phyloP scores from a whole-genome alignment of 2,888 invertebrate genomes.

The Leptarthrus brevirostris region DNA sequence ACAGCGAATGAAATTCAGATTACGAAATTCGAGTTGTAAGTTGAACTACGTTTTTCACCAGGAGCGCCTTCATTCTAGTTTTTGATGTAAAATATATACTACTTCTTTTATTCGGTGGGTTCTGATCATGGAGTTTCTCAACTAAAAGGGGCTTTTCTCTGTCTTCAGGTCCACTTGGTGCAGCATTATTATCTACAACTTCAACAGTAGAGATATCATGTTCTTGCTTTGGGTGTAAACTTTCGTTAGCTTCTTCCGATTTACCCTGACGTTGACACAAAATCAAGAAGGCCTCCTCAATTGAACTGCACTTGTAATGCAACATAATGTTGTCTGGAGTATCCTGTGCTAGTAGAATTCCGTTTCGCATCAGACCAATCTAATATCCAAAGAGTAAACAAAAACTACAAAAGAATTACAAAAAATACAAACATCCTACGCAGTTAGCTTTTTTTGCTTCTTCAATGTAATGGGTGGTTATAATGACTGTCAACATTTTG shows the following conservation, averaged over 20 bases:
- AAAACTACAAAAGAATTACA: neutral
- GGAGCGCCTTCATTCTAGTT: constrained; percentile 73
- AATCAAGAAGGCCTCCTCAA: constrained; percentile 90
- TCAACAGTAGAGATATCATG: neutral
- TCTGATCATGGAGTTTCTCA: neutral
- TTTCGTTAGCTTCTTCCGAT: constrained; percentile 59
- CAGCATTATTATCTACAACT: neutral
- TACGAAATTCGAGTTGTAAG: constrained; percentile 79
- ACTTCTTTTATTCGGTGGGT: constrained; percentile 57
- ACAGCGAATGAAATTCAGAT: constrained; percentile 53
- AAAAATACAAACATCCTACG: constrained; percentile 68
- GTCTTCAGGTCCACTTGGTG: constrained; percentile 48
- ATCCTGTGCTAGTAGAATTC: constrained; percentile 86
- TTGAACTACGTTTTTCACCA: constrained; percentile 78
- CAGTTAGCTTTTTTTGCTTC: constrained; percentile 85
- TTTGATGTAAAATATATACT: constrained; percentile 62
- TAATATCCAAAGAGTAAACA: constrained; percentile 61
- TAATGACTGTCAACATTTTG: constrained; percentile 82
- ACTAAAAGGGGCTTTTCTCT: constrained; percentile 58
- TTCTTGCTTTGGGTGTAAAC: neutral
- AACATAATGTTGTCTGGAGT: constrained; percentile 79
- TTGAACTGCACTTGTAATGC: constrained; percentile 75
- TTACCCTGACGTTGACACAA: constrained; percentile 73
- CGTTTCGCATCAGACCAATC: constrained; percentile 92
- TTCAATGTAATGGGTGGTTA: constrained; percentile 96